phyloP scores from a whole-genome alignment of 2,888 invertebrate genomes.

The Caenorhabditis sinica region DNA sequence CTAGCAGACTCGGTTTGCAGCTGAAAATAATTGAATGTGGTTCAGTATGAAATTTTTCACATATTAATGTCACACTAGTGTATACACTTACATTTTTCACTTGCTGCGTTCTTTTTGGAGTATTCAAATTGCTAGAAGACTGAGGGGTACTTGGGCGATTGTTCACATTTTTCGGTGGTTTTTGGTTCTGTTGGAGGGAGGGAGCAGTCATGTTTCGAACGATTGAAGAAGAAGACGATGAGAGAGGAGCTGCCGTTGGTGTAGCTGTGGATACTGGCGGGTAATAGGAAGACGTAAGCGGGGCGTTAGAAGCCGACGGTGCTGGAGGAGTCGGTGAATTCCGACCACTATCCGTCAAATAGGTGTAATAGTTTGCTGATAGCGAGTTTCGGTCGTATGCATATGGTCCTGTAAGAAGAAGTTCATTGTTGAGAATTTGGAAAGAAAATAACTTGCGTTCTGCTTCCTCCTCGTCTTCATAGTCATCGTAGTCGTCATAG shows the following conservation, averaged over 20 bases:
- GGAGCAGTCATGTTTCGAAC: conserved; percentile 57
- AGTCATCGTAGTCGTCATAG: conserved; percentile 75
- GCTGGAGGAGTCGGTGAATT: conserved; percentile 46
- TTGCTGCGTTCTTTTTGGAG: conserved; percentile 46
- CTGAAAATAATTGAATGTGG: conserved; percentile 37
- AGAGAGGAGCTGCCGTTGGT: conserved; percentile 18
- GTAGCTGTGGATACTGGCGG: conserved; percentile 30
- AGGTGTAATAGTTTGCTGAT: conserved; percentile 70
- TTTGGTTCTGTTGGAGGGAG: conserved; percentile 32
- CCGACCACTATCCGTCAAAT: conserved; percentile 55
- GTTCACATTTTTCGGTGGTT: conserved; percentile 27
- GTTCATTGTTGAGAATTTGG: not conserved
- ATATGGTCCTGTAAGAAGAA: conserved; percentile 71
- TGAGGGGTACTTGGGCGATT: conserved; percentile 51
- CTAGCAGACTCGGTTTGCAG: conserved; percentile 12
- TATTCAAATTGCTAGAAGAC: conserved; percentile 25
- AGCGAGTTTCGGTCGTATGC: conserved; percentile 71
- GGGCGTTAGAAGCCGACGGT: not conserved
- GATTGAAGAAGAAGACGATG: conserved; percentile 22
- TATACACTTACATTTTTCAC: conserved; percentile 33
- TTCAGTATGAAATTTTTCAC: no score
- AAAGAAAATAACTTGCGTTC: conserved; percentile 55
- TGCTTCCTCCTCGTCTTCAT: conserved; percentile 77
- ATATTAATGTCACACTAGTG: no score
- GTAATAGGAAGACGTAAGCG: not conserved